Evolutionary conservation across 2,888 invertebrate genomes (phyloP), one percentile per base, ranked within the genome.

Genomic region (Eupelmus urozonus): DNA sequence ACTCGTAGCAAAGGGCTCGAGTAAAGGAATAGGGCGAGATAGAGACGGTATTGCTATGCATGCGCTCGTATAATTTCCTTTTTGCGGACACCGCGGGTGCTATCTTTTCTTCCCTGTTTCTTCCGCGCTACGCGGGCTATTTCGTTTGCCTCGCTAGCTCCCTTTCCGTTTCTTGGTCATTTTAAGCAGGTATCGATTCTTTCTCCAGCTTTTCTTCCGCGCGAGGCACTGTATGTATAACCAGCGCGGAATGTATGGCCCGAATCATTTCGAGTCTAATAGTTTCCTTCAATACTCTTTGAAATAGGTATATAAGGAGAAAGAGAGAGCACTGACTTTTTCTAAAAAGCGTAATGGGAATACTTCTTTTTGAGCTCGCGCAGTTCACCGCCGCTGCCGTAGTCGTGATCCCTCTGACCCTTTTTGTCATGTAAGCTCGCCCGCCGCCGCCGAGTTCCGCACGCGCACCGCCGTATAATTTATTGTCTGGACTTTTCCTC

Each of bases 391-490:
- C 34, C 9, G 34, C 9, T 34, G 34, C 34, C 34, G 34, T 20
- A 40, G 9, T 45, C 51, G 29, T 27, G 42, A 69, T 70, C 70
- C 69, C 69, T n/a, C n/a, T 16, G 16, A 25, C 66, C 59, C 71
- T 74, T 69, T 73, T 63, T 73, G 57, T 74, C 77, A 62, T 67
- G 66, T 72, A 72, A 67, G 72, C 67, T 57, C 40, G 20, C 29
- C 18, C n/a, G n/a, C n/a, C n/a, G n/a, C 40, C 23, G n/a, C 42
- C 25, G 69, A 69, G 20, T 53, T 69, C 75, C 45, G 34, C 45
- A n/a, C n/a, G n/a, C n/a, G n/a, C n/a, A n/a, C n/a, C n/a, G 62
- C 42, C 71, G 66, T 76, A 76, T 77, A 78, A 78, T 74, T 74
- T 70, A 74, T 74, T 70, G 69, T 74, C 69, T 18, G 40, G 55